These are phyloP conservation scores for Nymphalis urticae DNA, from an alignment of 2,888 invertebrate species.

Conservation along the genomic window DNA sequence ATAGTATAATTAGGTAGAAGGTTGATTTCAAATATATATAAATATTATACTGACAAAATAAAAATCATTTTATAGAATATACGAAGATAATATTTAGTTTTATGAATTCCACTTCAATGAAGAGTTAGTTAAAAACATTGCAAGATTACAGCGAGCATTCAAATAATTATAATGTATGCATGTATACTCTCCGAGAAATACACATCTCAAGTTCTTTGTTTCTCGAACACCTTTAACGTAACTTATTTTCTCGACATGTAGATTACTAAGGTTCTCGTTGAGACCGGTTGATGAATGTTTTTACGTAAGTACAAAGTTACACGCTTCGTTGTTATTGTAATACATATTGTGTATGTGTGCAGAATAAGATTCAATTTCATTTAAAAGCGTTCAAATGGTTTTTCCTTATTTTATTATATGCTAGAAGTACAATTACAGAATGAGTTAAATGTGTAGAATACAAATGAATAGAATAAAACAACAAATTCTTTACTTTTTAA, in stretches of 20 bases:
- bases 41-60: no score
- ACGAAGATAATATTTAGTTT: no score
- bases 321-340: slow-evolving; percentile 5
- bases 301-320: slow-evolving; percentile 26
- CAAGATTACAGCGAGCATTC: background rate
- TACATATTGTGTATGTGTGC: background rate
- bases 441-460: background rate
- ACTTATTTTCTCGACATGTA: slow-evolving; percentile 36
- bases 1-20: no score
- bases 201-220: slow-evolving; percentile 23
- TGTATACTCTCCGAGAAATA: slow-evolving; percentile 14
- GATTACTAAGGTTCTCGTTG: slow-evolving; percentile 34
- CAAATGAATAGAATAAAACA: background rate
- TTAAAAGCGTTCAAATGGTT: background rate
- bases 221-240: slow-evolving; percentile 25
- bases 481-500: background rate
- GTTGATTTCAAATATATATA: no score
- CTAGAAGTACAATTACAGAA: background rate
- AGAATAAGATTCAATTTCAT: background rate
- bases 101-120: no score
- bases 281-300: slow-evolving; percentile 33
- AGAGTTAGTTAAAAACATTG: background rate
- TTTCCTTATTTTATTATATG: slow-evolving; percentile 2
- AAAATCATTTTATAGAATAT: no score
- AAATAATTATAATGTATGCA: slow-evolving; percentile 8